phyloP scores from a whole-genome alignment of 2,888 invertebrate genomes.

The Dioctria linearis region DNA sequence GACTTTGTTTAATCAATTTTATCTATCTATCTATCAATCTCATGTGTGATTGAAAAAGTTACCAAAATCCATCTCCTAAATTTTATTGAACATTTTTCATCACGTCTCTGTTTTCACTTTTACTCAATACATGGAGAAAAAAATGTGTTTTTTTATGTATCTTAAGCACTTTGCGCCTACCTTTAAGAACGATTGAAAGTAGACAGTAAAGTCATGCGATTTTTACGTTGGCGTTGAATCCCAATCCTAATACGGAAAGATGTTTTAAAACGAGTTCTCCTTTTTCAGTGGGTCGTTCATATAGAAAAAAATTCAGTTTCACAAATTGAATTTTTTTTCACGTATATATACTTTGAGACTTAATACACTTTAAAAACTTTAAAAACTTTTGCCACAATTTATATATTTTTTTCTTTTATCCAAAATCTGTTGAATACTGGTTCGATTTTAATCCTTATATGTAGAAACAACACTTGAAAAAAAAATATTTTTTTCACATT shows the following conservation, averaged over 20 bases:
- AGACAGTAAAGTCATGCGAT: constrained; percentile 5
- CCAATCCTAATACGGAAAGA: constrained; percentile 42
- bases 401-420: neutral
- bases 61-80: too few relatives aligned
- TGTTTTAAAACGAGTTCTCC: constrained; percentile 28
- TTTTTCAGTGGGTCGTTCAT: constrained; percentile 15
- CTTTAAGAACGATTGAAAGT: constrained; percentile 22
- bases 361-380: too few relatives aligned
- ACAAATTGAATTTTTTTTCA: neutral
- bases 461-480: neutral
- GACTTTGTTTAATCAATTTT: too few relatives aligned
- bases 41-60: too few relatives aligned
- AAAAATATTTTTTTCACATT: neutral
- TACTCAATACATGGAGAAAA: too few relatives aligned
- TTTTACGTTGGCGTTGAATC: constrained; percentile 44
- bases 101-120: too few relatives aligned
- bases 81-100: too few relatives aligned
- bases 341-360: too few relatives aligned
- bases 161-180: constrained; percentile 27
- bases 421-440: constrained; percentile 3
- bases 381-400: too few relatives aligned
- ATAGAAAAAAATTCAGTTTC: neutral
- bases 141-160: too few relatives aligned
- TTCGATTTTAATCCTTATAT: neutral
- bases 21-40: too few relatives aligned